Conservation (phyloP, 2,888 invertebrate genomes). For the Apocheima hispidaria region DNA sequence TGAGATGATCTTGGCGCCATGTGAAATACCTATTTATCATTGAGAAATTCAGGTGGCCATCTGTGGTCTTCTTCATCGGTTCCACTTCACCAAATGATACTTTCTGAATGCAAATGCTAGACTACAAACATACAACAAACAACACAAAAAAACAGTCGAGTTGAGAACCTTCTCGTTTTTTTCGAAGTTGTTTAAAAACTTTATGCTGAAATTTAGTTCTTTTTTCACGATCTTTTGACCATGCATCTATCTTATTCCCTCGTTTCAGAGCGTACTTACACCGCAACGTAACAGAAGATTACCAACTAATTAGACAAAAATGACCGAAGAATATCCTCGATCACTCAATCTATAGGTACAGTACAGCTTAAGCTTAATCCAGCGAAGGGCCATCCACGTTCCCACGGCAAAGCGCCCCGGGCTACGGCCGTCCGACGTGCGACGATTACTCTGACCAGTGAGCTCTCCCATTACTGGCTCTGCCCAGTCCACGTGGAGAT, state of each 20-base stretch:
- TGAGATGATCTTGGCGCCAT: no score
- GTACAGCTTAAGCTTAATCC: constrained; percentile 34
- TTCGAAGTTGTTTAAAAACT: not conserved
- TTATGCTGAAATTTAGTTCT: not conserved
- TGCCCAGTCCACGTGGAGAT: constrained; percentile 56
- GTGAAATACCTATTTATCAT: no score
- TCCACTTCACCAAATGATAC: no score
- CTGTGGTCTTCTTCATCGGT: no score
- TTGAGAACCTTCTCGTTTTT: no score
- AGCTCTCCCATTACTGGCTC: constrained; percentile 29
- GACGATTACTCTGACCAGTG: constrained; percentile 46
- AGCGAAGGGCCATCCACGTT: constrained; percentile 43
- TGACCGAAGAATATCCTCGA: constrained; percentile 28
- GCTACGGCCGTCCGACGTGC: constrained; percentile 50
- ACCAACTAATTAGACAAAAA: constrained; percentile 26
- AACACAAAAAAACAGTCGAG: no score
- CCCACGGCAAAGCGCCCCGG: constrained; percentile 61
- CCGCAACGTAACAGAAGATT: not conserved
- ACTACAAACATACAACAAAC: no score
- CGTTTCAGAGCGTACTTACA: not conserved
- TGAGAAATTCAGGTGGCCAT: no score
- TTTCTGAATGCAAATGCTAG: no score
- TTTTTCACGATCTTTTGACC: not conserved
- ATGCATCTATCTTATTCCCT: not conserved
- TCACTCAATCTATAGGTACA: constrained; percentile 34